phyloP scores from a whole-genome alignment of 2,888 invertebrate genomes.

The Chrysodeixis includens region DNA sequence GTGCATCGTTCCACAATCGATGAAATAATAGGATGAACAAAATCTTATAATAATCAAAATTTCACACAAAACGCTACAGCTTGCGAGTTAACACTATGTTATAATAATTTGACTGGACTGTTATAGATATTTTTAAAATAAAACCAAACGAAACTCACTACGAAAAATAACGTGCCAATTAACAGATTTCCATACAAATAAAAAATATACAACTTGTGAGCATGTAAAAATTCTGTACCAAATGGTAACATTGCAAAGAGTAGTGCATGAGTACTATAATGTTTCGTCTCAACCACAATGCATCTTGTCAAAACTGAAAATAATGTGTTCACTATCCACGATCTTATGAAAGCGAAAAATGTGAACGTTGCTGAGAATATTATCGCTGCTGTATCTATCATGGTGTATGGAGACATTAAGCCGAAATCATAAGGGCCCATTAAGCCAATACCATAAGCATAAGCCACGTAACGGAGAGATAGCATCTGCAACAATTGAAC shows the following conservation, averaged over 20 bases:
- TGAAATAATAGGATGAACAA: too few relatives aligned
- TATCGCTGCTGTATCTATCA: constrained; percentile 77
- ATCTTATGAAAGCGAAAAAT: constrained; percentile 67
- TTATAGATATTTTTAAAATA: neutral
- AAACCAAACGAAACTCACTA: constrained; percentile 33
- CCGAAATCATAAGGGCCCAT: constrained; percentile 77
- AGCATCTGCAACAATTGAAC: constrained; percentile 67
- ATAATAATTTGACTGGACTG: neutral
- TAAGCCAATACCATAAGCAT: constrained; percentile 74
- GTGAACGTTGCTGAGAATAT: constrained; percentile 71
- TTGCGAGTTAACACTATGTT: too few relatives aligned
- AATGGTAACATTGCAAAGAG: constrained; percentile 73
- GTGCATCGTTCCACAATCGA: too few relatives aligned
- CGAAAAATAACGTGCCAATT: constrained; percentile 55
- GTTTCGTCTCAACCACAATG: constrained; percentile 57
- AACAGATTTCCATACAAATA: constrained; percentile 73
- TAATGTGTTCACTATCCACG: constrained; percentile 70
- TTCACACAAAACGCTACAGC: too few relatives aligned
- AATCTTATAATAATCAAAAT: too few relatives aligned
- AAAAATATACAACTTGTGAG: constrained; percentile 69
- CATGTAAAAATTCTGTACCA: constrained; percentile 71
- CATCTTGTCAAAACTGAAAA: constrained; percentile 66
- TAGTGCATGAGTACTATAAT: constrained; percentile 67
- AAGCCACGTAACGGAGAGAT: constrained; percentile 62
- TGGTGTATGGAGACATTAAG: constrained; percentile 71